Evolutionary conservation across 2,888 invertebrate species (phyloP).

Genomic region (Podabrus alpinus): DNA sequence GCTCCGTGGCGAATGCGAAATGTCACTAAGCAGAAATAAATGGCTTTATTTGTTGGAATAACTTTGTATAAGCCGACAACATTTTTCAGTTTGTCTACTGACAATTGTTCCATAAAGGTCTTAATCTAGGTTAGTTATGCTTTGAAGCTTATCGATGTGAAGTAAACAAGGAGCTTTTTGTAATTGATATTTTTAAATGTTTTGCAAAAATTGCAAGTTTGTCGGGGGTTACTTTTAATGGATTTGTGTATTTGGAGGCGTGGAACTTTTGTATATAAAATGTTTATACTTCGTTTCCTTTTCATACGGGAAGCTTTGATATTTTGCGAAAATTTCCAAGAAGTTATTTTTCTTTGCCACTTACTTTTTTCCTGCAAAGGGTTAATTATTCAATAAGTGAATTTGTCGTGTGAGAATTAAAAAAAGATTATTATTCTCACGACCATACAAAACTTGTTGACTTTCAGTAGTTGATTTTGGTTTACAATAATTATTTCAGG

Average conservation of each 20-base stretch:
- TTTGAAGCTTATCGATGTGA: conserved; percentile 10
- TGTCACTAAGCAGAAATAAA: conserved; percentile 57
- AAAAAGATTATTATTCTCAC: neutral
- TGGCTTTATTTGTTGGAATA: conserved; percentile 51
- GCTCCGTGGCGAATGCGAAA: conserved; percentile 55
- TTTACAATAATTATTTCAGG: neutral
- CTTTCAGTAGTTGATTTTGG: neutral
- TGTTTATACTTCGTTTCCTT: neutral
- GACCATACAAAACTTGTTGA: neutral
- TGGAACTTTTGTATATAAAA: neutral
- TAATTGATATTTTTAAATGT: neutral
- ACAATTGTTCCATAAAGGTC: conserved; percentile 27
- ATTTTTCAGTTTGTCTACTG: conserved; percentile 28
- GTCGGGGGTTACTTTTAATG: neutral
- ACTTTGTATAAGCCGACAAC: conserved; percentile 38
- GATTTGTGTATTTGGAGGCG: neutral
- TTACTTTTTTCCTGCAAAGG: too few species aligned
- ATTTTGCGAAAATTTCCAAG: neutral
- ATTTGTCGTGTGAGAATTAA: neutral
- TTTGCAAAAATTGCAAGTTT: neutral
- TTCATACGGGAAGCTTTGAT: neutral
- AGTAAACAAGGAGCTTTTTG: conserved; percentile 17
- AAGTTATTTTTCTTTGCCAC: neutral
- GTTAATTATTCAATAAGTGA: neutral
- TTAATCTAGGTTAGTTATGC: conserved; percentile 27